A percentile compares a stretch with the other conserved stretches of the same genome.
Evolutionary conservation across 1,140 invertebrate species (phyloP).

Genomic region (Metaphire vulgaris): DNA sequence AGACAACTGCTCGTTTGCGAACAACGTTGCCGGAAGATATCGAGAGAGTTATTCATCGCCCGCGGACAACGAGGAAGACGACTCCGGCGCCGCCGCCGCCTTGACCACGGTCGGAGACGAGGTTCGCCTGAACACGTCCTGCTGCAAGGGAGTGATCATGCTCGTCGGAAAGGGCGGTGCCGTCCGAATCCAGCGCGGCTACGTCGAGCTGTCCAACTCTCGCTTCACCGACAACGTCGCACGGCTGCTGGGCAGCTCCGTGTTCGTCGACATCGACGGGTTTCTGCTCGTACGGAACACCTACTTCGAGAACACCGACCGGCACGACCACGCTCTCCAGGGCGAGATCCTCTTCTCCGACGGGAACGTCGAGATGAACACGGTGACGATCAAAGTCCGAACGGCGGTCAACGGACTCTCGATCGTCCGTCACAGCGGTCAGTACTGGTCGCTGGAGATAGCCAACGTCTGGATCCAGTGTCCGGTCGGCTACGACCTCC

Average conservation of each 20-base stretch:
- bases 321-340: conserved; percentile 21
- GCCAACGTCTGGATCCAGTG: conserved; percentile 28
- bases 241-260: conserved; percentile 15
- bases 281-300: neutral
- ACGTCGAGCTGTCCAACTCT: conserved; percentile 9
- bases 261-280: conserved; percentile 26
- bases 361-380: conserved; percentile 19
- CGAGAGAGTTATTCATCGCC: conserved; percentile 19
- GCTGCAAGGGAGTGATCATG: conserved; percentile 28
- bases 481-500: conserved; percentile 25
- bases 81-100: neutral
- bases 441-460: conserved; percentile 25
- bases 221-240: conserved; percentile 22
- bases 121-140: conserved; percentile 22
- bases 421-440: conserved; percentile 19
- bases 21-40: conserved; percentile 25
- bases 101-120: conserved; percentile 10
- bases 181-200: conserved; percentile 18
- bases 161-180: conserved; percentile 26
- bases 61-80: neutral
- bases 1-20: conserved; percentile 7
- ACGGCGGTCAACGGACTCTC: conserved; percentile 18
- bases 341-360: conserved; percentile 26
- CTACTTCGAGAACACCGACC: conserved; percentile 15
- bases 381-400: conserved; percentile 7